These are phyloP conservation scores for Montipora capitata DNA, from an alignment of 92 coral and sea anemone genomes.

Conservation along the genomic window DNA sequence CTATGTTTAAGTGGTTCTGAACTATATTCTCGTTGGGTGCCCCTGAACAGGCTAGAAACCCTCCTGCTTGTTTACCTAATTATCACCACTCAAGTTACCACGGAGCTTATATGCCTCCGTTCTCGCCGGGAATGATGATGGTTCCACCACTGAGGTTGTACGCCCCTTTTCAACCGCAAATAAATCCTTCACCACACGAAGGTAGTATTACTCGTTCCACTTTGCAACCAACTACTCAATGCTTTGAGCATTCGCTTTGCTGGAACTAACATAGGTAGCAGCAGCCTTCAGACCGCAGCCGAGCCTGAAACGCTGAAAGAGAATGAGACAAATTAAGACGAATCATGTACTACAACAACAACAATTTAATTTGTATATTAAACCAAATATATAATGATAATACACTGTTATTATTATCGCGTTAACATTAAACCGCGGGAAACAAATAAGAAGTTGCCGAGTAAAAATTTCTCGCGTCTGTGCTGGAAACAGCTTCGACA, in stretches of 20 bases:
- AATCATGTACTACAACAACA: slow-evolving; percentile 2
- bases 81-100: background rate
- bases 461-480: slow-evolving; percentile 45
- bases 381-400: too few relatives aligned
- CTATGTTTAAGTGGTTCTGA: too few relatives aligned
- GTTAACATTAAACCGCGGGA: background rate
- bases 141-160: slow-evolving; percentile 27
- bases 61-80: background rate
- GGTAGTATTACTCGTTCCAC: slow-evolving; percentile 33
- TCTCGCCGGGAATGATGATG: slow-evolving; percentile 9
- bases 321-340: slow-evolving; percentile 28
- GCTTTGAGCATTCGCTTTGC: slow-evolving; percentile 13
- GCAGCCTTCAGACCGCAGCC: slow-evolving; percentile 17
- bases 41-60: background rate
- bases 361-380: too few relatives aligned
- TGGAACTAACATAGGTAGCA: slow-evolving; percentile 4
- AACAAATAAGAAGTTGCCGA: slow-evolving; percentile 60
- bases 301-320: slow-evolving; percentile 17
- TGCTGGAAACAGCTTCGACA: slow-evolving; percentile 53
- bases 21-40: too few relatives aligned
- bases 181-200: slow-evolving; percentile 19
- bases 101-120: background rate
- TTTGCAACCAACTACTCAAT: slow-evolving; percentile 12
- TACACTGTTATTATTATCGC: too few relatives aligned
- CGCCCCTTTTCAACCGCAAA: slow-evolving; percentile 17